A percentile compares a stretch with the other conserved stretches of the same genome.
Evolutionary conservation across 1,140 invertebrate species (phyloP).

Genomic region (Marisa cornuarietis): DNA sequence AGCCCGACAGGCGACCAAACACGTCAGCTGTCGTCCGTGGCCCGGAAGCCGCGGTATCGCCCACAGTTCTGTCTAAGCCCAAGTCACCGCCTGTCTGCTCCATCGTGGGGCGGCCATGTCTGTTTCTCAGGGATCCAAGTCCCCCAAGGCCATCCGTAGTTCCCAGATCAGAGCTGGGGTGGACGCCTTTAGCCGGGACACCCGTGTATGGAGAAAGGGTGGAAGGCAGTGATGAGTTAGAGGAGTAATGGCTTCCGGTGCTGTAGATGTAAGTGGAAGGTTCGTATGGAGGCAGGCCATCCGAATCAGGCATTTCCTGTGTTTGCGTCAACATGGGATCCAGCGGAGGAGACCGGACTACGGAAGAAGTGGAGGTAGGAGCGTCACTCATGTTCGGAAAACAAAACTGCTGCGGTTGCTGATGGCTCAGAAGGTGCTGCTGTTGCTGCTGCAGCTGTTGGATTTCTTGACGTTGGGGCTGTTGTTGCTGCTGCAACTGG

Average conservation of each 20-base stretch:
- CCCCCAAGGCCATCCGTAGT: no score
- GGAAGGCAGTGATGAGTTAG: background rate
- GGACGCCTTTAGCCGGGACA: no score
- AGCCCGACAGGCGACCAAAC: background rate
- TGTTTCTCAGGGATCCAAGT: no score
- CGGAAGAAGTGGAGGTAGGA: background rate
- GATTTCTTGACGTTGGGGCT: background rate
- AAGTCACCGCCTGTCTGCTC: no score
- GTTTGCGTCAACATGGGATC: slow-evolving; percentile 6
- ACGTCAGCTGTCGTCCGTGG: background rate
- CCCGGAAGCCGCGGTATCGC: background rate
- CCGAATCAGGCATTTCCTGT: background rate
- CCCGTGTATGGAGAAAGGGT: no score
- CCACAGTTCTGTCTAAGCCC: no score
- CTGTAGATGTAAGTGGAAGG: background rate
- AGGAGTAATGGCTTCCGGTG: background rate
- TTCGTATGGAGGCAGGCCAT: background rate
- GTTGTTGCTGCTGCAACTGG: slow-evolving; percentile 10
- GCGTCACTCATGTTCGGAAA: slow-evolving; percentile 9
- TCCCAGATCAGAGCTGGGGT: no score
- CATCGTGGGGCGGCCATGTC: no score
- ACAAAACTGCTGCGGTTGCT: slow-evolving; percentile 1
- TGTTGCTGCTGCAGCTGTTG: slow-evolving; percentile 1
- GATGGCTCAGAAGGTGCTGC: background rate
- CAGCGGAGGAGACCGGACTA: slow-evolving; percentile 1